Percentiles rank a stretch among this genome's conserved stretches.
Conservation (phyloP, 2,113 vertebrate species). For the Nothobranchius kuhntae region DNA sequence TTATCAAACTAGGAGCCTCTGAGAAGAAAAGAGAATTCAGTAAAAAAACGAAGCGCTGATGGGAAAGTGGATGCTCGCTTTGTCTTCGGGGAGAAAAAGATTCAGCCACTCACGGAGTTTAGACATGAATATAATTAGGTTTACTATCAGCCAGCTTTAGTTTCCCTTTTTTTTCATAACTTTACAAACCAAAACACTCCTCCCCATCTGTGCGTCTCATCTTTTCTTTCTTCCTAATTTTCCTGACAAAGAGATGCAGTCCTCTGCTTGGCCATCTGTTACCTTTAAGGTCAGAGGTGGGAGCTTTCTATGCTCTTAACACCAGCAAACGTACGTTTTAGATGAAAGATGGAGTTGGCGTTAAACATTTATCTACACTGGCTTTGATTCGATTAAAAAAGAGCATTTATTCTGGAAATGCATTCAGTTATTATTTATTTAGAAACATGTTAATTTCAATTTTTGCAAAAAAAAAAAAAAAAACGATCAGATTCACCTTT, state of each 20-base stretch:
- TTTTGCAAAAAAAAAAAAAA: no score
- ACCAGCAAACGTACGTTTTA: no score
- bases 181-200: conserved; percentile 35
- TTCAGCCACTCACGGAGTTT: conserved; percentile 35
- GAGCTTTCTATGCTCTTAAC: conserved; percentile 14
- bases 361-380: no score
- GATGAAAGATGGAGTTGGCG: no score
- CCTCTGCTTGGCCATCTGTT: conserved; percentile 56
- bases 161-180: conserved; percentile 28
- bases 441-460: no score
- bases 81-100: conserved; percentile 42
- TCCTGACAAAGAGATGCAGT: conserved; percentile 43
- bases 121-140: conserved; percentile 38
- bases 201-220: conserved; percentile 22
- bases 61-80: conserved; percentile 62
- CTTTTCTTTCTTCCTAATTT: conserved; percentile 11
- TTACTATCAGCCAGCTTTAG: conserved; percentile 43
- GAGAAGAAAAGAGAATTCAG: conserved; percentile 31
- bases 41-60: conserved; percentile 47
- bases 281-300: conserved; percentile 53
- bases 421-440: no score
- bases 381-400: no score
- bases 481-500: no score
- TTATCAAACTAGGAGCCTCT: conserved; percentile 56
- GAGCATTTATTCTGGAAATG: no score